Evolutionary conservation across 2,797 vertebrate species (phyloP).

Genomic region (Pipistrellus nathusii): DNA sequence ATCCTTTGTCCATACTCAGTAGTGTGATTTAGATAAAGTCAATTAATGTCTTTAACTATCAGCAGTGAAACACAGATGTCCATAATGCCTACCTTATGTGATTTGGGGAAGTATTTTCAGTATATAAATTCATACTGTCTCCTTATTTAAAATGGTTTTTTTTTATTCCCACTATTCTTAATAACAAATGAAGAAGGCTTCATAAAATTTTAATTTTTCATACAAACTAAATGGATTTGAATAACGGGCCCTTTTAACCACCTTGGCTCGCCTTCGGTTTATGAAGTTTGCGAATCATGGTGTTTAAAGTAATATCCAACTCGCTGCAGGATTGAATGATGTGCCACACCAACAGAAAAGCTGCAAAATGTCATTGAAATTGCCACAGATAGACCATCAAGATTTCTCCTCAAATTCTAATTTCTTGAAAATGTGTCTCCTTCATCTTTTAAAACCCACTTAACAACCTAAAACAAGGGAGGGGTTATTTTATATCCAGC

Average conservation of each 20-base stretch:
- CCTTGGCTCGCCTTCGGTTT: not conserved
- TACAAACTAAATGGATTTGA: constrained; percentile 19
- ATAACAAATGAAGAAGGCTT: not conserved
- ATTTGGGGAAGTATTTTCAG: not conserved
- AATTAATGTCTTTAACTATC: not conserved
- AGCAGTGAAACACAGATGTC: not conserved
- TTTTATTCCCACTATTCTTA: constrained; percentile 41
- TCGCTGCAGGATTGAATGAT: not conserved
- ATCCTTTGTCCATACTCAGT: not conserved
- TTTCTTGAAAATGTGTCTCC: constrained; percentile 43
- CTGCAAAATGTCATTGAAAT: constrained; percentile 38
- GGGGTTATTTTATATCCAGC: constrained; percentile 54
- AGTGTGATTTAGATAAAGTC: not conserved
- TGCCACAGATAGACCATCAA: not conserved
- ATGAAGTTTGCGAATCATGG: not conserved
- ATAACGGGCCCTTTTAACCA: not conserved
- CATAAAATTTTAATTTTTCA: constrained; percentile 27
- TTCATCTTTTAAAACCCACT: constrained; percentile 57
- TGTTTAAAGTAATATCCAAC: constrained; percentile 22
- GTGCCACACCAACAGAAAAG: not conserved
- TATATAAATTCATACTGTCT: constrained; percentile 12
- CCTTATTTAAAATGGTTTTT: constrained; percentile 41
- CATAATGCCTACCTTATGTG: not conserved
- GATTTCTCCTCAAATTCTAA: constrained; percentile 39
- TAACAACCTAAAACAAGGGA: constrained; percentile 64